Evolutionary conservation across 1,140 invertebrate genomes (phyloP).

Genomic region (Atta cephalotes): DNA sequence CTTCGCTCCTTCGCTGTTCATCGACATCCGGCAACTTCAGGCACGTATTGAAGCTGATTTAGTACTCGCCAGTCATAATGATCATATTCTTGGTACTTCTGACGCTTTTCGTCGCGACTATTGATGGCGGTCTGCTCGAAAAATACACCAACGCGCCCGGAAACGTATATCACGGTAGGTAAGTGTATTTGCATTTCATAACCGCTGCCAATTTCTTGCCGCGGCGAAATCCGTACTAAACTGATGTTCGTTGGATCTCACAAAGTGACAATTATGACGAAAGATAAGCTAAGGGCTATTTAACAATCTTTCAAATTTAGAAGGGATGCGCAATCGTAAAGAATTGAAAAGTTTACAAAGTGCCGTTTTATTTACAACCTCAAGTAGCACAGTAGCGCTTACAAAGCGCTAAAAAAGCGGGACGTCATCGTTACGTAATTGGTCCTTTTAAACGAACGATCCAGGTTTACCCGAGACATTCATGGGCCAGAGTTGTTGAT

Average conservation of each 20-base stretch:
- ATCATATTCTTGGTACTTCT: constrained; percentile 61
- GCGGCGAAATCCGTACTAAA: not conserved
- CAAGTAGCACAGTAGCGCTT: no score
- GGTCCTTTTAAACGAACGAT: not conserved
- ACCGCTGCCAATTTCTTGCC: not conserved
- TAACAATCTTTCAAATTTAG: not conserved
- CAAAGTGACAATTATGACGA: not conserved
- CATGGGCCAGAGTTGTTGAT: constrained; percentile 85
- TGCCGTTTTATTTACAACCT: not conserved
- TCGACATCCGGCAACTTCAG: constrained; percentile 36
- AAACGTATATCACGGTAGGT: constrained; percentile 78
- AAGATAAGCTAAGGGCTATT: not conserved
- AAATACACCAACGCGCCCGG: constrained; percentile 55
- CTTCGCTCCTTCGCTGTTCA: constrained; percentile 55
- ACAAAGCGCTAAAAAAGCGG: no score
- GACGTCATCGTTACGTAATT: not conserved
- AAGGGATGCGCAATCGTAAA: not conserved
- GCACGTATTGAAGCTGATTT: constrained; percentile 18
- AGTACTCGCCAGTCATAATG: constrained; percentile 62
- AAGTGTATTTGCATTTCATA: constrained; percentile 62
- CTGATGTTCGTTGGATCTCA: not conserved
- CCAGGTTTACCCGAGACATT: constrained; percentile 84
- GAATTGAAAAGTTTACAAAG: not conserved
- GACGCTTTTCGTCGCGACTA: constrained; percentile 50
- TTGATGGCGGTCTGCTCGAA: constrained; percentile 59